Base-by-base conservation (phyloP, 92 coral and sea anemone genomes). In the Muricea muricata region DNA sequence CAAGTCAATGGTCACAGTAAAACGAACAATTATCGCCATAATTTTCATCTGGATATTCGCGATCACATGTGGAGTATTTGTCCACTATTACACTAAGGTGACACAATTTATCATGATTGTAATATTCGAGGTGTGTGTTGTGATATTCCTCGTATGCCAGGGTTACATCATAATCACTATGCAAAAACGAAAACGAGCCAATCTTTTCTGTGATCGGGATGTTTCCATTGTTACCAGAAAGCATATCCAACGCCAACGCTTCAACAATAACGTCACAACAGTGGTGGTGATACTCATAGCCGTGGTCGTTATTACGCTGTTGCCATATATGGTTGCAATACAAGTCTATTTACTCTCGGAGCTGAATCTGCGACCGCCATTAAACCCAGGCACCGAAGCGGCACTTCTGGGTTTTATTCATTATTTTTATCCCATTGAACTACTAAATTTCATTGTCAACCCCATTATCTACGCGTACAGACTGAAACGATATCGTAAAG, bases 371-470 rank as follows among this genome's bases (percentile, higher is more conserved):
- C 1, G 55, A 6, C 65, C 82, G 17, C 20, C 69, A 24, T 28
- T 55, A 4, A 31, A 28, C n/a, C n/a, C n/a, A 11, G 69, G 56
- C 17, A 55, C 2, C 8, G 23, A 3, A 18, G 13, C 10, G 12
- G 40, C 9, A 0, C 15, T 77, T 1, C 14, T n/a, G 14, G 8
- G 30, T 8, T 77, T 77, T 26, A 23, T 57, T 26, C 7, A 23
- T n/a, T 77, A 77, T 54, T 77, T 77, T 17, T 77, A 77, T 24
- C 82, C 82, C 0, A 32, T 77, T 0, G 82, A 77, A 37, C 50
- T 77, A 34, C 60, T 77, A 39, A 77, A 77, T 31, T 77, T 77
- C 23, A 11, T 55, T 0, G 82, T 55, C 41, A 77, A 77, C 14
- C 82, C 82, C 3, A 37, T 77, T 12, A 25, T 77, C 5, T 77